Conservation (phyloP, 2,113 vertebrate genomes). For the Thamnophis sirtalis region DNA sequence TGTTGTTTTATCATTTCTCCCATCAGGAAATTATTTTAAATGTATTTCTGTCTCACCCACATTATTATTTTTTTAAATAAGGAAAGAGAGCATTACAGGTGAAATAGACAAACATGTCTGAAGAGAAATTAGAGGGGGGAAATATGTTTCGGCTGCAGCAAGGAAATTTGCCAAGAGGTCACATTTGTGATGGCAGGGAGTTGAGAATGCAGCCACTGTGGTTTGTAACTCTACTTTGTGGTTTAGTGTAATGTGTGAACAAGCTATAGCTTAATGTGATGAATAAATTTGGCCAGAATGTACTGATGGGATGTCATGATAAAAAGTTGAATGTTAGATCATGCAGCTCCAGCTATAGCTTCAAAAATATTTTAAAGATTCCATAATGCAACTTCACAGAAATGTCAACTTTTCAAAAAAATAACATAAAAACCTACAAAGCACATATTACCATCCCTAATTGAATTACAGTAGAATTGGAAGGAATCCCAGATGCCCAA, state of each 20-base stretch:
- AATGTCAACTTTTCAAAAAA: neutral
- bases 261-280: neutral
- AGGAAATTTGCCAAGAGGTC: neutral
- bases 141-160: neutral
- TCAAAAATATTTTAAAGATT: neutral
- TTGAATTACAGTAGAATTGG: neutral
- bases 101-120: neutral
- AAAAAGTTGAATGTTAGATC: neutral
- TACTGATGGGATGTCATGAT: neutral
- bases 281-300: neutral
- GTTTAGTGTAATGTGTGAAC: neutral
- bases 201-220: neutral
- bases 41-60: neutral
- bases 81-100: neutral
- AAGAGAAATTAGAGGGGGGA: neutral
- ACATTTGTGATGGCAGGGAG: neutral
- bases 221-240: neutral
- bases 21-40: neutral
- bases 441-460: slow-evolving; percentile 1
- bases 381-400: neutral
- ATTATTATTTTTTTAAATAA: neutral
- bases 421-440: neutral
- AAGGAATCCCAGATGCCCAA: neutral
- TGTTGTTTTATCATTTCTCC: neutral
- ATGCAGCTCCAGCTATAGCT: neutral